Evolutionary conservation across 2,888 invertebrate species (phyloP), one percentile per base, ranked within the genome.

Genomic region (Exocentrus adspersus): DNA sequence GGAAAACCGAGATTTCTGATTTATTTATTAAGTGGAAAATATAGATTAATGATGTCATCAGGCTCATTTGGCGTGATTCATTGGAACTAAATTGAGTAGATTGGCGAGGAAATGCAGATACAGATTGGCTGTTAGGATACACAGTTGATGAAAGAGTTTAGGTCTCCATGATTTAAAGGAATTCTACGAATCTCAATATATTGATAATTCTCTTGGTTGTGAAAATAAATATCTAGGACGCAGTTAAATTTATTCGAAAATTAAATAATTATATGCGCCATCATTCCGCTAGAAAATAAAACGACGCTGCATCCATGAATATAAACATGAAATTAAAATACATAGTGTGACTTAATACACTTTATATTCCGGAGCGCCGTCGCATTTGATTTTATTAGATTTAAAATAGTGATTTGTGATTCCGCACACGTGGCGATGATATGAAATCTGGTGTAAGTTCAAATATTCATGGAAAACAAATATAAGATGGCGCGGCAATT

Each of bases 401-500:
- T 64, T 45, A 46, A 67, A 67, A 65, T 62, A 66, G 62, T 62
- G 53, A 66, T 67, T 68, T 64, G 70, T 60, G 58, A 65, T 66
- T 64, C 64, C 48, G 50, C 64, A 64, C 70, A 68, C 70, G 67
- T 66, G 70, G 65, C 62, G 64, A 64, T 67, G 64, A 67, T 70
- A 67, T 62, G 51, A 64, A 64, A 65, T 65, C 64, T 62, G 62
- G 56, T 63, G 64, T 67, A 68, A 70, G 65, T 70, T 68, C 68
- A 60, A 67, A 65, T 70, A 70, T 70, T 70, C 67, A 70, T 70
- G 67, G 64, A 68, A 69, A 70, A 68, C 67, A 70, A 70, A 66
- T 68, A 68, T 67, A 61, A 64, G 64, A 62, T 67, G 63, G 65
- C 53, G 54, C 46, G 61, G 64, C 64, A 67, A 69, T 70, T 67